Percentiles rank a stretch among this genome's conserved stretches.
phyloP scores from a whole-genome alignment of 1,140 invertebrate species.

The Scylla paramamosain region DNA sequence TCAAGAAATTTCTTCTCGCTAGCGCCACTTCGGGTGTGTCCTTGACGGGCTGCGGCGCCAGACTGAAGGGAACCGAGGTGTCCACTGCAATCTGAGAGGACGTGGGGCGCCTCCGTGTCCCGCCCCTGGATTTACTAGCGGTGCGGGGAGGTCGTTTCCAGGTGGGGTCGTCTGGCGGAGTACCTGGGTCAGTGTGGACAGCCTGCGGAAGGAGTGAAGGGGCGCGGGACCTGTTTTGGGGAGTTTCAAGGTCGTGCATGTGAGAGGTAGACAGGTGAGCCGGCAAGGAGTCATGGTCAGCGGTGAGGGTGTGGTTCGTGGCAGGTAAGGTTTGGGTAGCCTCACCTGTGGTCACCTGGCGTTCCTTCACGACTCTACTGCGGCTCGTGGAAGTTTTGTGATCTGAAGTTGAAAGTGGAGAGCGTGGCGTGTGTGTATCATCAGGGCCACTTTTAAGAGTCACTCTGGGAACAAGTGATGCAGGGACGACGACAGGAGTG shows the following conservation, averaged over 20 bases:
- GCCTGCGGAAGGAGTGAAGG: background rate
- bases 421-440: too few species aligned
- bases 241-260: background rate
- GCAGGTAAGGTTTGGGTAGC: too few species aligned
- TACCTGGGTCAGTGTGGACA: background rate
- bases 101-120: background rate
- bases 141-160: background rate
- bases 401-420: too few species aligned
- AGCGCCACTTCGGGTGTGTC: conserved; percentile 68
- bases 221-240: background rate
- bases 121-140: background rate
- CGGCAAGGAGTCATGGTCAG: too few species aligned
- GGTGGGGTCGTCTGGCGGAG: background rate
- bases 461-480: background rate
- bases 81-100: conserved; percentile 59
- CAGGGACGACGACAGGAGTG: background rate
- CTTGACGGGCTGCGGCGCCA: conserved; percentile 67
- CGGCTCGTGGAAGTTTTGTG: too few species aligned
- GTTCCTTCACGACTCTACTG: too few species aligned
- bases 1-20: conserved; percentile 76
- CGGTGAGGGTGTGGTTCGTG: too few species aligned
- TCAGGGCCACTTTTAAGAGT: too few species aligned
- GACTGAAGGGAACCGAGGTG: conserved; percentile 56
- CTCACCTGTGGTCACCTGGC: too few species aligned
- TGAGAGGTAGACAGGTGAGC: too few species aligned